Conservation (phyloP, 2,113 vertebrate genomes). For the Pelecanus crispus region DNA sequence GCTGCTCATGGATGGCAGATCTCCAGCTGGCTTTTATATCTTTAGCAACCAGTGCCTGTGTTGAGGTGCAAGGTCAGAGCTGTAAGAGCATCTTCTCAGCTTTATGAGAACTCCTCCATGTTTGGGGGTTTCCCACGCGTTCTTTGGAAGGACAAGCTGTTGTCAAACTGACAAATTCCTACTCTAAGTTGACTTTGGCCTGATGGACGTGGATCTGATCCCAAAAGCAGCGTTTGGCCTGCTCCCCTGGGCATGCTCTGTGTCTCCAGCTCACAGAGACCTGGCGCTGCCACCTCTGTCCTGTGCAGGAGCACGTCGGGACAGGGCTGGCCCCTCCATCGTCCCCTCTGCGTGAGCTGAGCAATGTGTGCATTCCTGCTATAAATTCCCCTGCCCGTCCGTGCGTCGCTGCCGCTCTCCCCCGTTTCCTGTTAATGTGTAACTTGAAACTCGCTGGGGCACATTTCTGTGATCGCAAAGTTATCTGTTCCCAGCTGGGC, state of each 20-base stretch:
- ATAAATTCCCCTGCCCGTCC: neutral
- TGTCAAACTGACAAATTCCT: neutral
- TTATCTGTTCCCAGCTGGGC: neutral
- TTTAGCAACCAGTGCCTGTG: neutral
- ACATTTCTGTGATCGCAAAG: neutral
- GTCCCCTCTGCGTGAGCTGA: neutral
- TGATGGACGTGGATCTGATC: rapidly evolving
- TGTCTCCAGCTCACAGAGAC: neutral
- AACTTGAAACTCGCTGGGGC: neutral
- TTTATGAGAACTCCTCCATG: neutral
- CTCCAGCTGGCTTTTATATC: neutral
- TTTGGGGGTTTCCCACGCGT: neutral
- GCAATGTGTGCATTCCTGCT: neutral
- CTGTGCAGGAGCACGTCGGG: neutral
- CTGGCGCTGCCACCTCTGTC: neutral
- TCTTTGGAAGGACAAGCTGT: neutral
- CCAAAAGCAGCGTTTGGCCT: neutral
- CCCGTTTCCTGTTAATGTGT: neutral
- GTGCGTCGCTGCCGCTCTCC: rapidly evolving
- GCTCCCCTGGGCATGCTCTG: neutral
- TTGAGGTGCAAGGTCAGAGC: neutral
- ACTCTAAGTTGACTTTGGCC: neutral
- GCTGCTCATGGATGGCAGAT: neutral
- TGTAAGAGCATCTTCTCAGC: neutral
- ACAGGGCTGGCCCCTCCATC: neutral